phyloP scores from a whole-genome alignment of 1,140 invertebrate genomes.

The Trypoxylus dichotomus region DNA sequence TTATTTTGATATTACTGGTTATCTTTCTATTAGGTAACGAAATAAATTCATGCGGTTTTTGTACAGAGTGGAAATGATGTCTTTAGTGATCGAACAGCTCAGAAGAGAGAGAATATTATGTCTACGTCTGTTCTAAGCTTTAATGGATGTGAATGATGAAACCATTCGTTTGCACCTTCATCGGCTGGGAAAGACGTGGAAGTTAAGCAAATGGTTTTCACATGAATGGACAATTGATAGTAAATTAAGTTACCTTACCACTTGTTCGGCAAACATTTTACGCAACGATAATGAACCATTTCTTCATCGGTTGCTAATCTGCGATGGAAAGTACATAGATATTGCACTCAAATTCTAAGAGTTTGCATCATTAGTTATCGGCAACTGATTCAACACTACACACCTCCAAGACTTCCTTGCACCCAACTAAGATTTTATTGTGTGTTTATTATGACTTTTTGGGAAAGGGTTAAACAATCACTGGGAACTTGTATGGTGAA shows the following conservation, averaged over 20 bases:
- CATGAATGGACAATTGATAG: neutral
- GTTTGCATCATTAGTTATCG: slow-evolving; percentile 25
- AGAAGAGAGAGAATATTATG: too few species aligned
- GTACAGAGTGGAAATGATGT: too few species aligned
- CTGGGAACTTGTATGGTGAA: slow-evolving; percentile 14
- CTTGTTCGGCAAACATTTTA: too few species aligned
- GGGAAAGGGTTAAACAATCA: slow-evolving; percentile 14
- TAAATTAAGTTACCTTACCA: neutral
- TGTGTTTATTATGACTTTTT: slow-evolving; percentile 22
- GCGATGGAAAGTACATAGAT: slow-evolving; percentile 22
- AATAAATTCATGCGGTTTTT: too few species aligned
- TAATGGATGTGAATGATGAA: too few species aligned
- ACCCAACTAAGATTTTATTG: slow-evolving; percentile 19
- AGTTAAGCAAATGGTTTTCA: slow-evolving; percentile 11
- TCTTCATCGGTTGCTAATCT: neutral
- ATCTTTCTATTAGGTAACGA: too few species aligned
- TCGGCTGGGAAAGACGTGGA: neutral
- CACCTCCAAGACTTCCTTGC: slow-evolving; percentile 25
- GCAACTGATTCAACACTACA: slow-evolving; percentile 13
- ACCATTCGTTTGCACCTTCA: too few species aligned
- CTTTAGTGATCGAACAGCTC: too few species aligned
- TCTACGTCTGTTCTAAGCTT: too few species aligned
- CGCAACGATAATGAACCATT: neutral
- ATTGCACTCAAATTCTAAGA: slow-evolving; percentile 30
- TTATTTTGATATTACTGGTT: too few species aligned